Percentiles rank a stretch among this genome's conserved stretches.
phyloP scores from a whole-genome alignment of 2,113 vertebrate genomes.

The Tautogolabrus adspersus region DNA sequence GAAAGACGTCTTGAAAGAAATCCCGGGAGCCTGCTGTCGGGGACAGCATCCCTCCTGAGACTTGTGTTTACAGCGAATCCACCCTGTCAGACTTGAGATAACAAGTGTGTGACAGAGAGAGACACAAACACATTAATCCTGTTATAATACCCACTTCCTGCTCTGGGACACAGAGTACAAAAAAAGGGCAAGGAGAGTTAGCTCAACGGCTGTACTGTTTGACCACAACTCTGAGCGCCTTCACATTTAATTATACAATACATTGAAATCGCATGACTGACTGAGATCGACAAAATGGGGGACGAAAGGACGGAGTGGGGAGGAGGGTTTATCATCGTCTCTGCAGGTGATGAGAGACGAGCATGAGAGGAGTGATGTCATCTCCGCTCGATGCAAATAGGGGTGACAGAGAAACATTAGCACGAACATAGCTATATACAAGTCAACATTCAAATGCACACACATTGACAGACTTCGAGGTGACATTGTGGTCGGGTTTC shows the following conservation, averaged over 20 bases:
- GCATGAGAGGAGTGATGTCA: conserved; percentile 51
- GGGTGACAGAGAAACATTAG: conserved; percentile 30
- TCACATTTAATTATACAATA: conserved; percentile 5
- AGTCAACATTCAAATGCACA: conserved; percentile 2
- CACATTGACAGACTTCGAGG: conserved; percentile 10
- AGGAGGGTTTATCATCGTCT: conserved; percentile 33
- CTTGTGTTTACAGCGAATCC: conserved; percentile 38
- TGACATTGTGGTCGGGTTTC: conserved; percentile 42
- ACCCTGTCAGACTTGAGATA: conserved; percentile 54
- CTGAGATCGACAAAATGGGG: neutral
- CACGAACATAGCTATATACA: neutral
- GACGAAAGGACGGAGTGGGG: neutral
- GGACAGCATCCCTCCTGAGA: conserved; percentile 44
- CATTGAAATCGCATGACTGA: conserved; percentile 20
- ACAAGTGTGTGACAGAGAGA: conserved; percentile 48
- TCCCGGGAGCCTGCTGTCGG: conserved; percentile 44
- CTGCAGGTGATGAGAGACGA: conserved; percentile 41
- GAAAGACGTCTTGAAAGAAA: conserved; percentile 35
- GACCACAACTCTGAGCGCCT: conserved; percentile 47
- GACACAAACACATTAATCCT: conserved; percentile 47
- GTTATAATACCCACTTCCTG: conserved; percentile 35
- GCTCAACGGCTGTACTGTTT: conserved; percentile 23
- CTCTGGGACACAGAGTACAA: conserved; percentile 25
- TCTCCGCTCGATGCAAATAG: conserved; percentile 31
- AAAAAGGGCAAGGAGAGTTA: conserved; percentile 5